A percentile compares a stretch with the other conserved stretches of the same genome.
Evolutionary conservation across 2,797 vertebrate species (phyloP).

Genomic region (Leucoraja ocellata): DNA sequence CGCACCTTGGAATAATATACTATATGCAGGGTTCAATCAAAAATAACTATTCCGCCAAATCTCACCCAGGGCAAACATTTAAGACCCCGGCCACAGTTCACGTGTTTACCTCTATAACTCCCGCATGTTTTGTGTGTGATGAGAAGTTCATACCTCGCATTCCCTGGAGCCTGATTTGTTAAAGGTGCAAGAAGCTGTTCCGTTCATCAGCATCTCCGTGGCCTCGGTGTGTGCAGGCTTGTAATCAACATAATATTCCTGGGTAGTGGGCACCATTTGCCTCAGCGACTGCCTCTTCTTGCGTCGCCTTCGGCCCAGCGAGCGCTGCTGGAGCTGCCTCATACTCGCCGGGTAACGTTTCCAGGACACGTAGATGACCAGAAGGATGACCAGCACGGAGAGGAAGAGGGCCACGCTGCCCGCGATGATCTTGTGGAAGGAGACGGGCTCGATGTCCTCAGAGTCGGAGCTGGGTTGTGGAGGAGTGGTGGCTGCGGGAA

Average conservation of each 20-base stretch:
- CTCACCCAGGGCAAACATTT: constrained; percentile 43
- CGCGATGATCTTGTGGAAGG: constrained; percentile 97
- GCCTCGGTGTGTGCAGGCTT: constrained; percentile 92
- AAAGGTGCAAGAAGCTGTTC: constrained; percentile 87
- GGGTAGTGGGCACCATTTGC: constrained; percentile 74
- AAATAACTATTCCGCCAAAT: constrained; percentile 51
- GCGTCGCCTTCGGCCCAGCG: constrained; percentile 75
- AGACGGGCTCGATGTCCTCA: constrained; percentile 82
- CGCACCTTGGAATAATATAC: neutral
- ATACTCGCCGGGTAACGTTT: constrained; percentile 96
- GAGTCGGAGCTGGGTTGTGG: constrained; percentile 55
- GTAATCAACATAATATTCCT: constrained; percentile 99
- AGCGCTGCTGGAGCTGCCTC: constrained; percentile 96
- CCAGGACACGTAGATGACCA: constrained; percentile 98
- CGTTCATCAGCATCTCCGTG: constrained; percentile 94
- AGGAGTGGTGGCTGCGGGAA: constrained; percentile 58
- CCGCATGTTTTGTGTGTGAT: constrained; percentile 48
- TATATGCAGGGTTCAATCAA: constrained; percentile 39
- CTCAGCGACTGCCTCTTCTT: constrained; percentile 81
- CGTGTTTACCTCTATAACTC: constrained; percentile 55
- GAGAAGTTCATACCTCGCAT: constrained; percentile 87
- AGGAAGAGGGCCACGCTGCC: constrained; percentile 95
- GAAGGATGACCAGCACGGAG: constrained; percentile 92
- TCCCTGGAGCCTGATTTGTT: constrained; percentile 96
- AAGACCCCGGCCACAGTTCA: constrained; percentile 52